These are phyloP conservation scores for Autographa pulchrina DNA, from an alignment of 2,888 invertebrate genomes.

Conservation along the genomic window DNA sequence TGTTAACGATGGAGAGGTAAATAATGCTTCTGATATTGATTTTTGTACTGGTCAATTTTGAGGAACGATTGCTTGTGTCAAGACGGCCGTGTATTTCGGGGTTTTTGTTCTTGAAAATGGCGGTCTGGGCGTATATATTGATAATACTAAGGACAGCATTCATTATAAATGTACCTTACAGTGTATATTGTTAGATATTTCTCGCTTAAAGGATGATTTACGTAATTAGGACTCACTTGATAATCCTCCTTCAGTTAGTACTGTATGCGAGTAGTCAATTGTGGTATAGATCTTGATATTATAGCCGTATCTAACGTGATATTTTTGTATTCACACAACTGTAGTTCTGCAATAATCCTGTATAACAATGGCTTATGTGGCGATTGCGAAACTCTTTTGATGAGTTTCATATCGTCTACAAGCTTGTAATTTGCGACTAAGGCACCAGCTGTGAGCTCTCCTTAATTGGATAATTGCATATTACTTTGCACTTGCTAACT, in stretches of 20 bases:
- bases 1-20: conserved; percentile 96
- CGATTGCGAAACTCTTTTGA: conserved; percentile 42
- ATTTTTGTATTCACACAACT: conserved; percentile 30
- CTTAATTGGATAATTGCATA: conserved; percentile 6
- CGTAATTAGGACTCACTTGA: conserved; percentile 56
- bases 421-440: conserved; percentile 8
- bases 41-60: conserved; percentile 56
- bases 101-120: conserved; percentile 80
- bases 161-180: conserved; percentile 21
- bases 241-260: conserved; percentile 39
- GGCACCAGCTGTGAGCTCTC: conserved; percentile 38
- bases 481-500: not conserved
- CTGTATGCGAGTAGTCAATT: conserved; percentile 56
- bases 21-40: conserved; percentile 61
- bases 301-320: conserved; percentile 26
- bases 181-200: conserved; percentile 2
- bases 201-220: conserved; percentile 42
- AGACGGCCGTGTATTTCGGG: conserved; percentile 77
- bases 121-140: conserved; percentile 77
- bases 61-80: conserved; percentile 67
- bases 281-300: conserved; percentile 40
- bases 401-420: conserved; percentile 22
- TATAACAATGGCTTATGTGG: conserved; percentile 34
- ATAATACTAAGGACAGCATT: conserved; percentile 35
- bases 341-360: conserved; percentile 47